Percentiles rank a stretch among this genome's conserved stretches.
Conservation (phyloP, 2,797 vertebrate genomes). For the Cottoperca gobio region DNA sequence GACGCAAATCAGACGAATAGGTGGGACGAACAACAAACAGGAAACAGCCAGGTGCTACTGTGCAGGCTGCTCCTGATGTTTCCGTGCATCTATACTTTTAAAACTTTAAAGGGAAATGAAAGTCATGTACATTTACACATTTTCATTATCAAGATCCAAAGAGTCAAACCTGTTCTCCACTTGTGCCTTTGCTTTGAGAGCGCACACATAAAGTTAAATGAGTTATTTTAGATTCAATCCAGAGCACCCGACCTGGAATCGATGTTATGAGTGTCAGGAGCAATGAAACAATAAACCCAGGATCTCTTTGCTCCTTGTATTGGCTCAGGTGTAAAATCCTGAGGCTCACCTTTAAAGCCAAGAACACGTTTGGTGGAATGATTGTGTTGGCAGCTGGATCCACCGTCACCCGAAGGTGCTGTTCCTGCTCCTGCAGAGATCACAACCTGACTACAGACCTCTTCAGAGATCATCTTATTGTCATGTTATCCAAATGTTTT, state of each 20-base stretch:
- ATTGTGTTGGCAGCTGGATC: slow-evolving; percentile 19
- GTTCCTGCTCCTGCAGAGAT: slow-evolving; percentile 25
- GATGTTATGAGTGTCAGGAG: not conserved
- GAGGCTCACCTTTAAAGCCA: not conserved
- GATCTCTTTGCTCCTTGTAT: not conserved
- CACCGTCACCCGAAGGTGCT: not conserved
- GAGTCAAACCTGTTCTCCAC: no score
- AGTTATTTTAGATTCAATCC: no score
- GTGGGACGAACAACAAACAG: not conserved
- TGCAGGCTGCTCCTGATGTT: slow-evolving; percentile 8
- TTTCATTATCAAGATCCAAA: no score
- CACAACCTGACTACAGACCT: not conserved
- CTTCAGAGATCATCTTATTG: no score
- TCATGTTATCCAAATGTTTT: not conserved
- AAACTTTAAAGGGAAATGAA: slow-evolving; percentile 4
- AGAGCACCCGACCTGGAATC: not conserved
- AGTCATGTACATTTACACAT: no score
- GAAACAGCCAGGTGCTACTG: slow-evolving; percentile 27
- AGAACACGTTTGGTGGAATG: slow-evolving; percentile 4
- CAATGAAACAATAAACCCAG: not conserved
- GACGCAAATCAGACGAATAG: slow-evolving; percentile 11
- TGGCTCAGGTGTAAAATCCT: slow-evolving; percentile 1
- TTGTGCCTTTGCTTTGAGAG: not conserved
- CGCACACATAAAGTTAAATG: not conserved
- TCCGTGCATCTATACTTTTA: slow-evolving; percentile 8